A percentile compares a stretch with the other conserved stretches of the same genome.
phyloP scores from a whole-genome alignment of 2,113 vertebrate genomes.

The Propithecus coquereli region DNA sequence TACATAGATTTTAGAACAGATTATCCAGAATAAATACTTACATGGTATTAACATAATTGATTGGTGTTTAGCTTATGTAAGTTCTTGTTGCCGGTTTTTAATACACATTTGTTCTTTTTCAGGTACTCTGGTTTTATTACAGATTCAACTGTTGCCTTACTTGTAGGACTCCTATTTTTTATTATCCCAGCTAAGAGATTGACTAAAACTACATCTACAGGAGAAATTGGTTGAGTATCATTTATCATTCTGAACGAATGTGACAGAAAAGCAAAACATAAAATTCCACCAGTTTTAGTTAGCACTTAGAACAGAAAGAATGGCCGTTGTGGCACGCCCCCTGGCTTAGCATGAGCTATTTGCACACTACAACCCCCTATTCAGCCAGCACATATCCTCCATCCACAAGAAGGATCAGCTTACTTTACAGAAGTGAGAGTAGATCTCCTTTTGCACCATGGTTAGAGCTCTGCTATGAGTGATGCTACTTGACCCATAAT shows the following conservation, averaged over 20 bases:
- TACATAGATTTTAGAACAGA: background rate
- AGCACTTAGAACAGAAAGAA: background rate
- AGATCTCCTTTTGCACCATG: background rate
- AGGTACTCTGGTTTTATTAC: conserved; percentile 87
- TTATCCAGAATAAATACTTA: background rate
- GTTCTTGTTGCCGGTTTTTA: background rate
- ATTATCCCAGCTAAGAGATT: conserved; percentile 87
- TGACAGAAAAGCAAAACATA: background rate
- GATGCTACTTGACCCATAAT: background rate
- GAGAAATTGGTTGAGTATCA: conserved; percentile 86
- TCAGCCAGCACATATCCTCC: background rate
- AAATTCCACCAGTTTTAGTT: background rate
- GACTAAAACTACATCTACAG: conserved; percentile 77
- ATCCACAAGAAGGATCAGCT: background rate
- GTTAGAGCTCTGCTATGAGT: background rate
- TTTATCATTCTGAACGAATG: conserved; percentile 42
- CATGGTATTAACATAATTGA: background rate
- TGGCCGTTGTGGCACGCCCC: background rate
- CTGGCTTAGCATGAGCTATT: background rate
- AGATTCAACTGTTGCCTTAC: conserved; percentile 91
- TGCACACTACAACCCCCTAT: background rate
- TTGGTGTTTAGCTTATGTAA: background rate
- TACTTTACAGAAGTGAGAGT: background rate
- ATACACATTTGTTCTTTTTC: conserved; percentile 44
- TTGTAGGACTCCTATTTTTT: conserved; percentile 92